These are phyloP conservation scores for Diadema setosum DNA, from an alignment of 35 echinoderm and acorn worm genomes.

Conservation along the genomic window DNA sequence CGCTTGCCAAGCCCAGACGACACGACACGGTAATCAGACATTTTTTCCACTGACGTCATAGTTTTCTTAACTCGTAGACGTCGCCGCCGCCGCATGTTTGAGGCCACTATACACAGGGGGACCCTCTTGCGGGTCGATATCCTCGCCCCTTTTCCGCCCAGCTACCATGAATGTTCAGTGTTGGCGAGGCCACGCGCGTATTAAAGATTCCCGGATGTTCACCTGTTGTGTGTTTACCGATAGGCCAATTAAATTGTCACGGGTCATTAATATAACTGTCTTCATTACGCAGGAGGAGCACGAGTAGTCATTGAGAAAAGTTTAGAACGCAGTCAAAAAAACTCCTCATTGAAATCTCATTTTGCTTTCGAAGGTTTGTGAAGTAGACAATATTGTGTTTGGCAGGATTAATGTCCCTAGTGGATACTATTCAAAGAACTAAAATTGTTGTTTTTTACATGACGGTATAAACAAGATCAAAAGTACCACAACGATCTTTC, in stretches of 20 bases:
- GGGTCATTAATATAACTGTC: constrained; percentile 4
- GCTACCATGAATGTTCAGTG: neutral
- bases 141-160: neutral
- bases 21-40: neutral
- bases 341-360: no score
- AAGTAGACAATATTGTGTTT: no score
- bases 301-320: no score
- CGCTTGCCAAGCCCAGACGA: no score
- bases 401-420: no score
- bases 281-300: neutral
- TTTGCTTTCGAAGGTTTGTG: no score
- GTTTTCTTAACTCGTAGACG: neutral
- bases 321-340: no score
- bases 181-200: neutral
- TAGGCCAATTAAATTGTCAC: constrained; percentile 1
- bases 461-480: no score
- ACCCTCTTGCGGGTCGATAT: neutral
- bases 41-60: no score
- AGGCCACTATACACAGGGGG: neutral
- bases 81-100: neutral
- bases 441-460: no score
- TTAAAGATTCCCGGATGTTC: neutral
- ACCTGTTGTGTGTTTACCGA: constrained; percentile 9
- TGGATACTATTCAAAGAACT: no score
- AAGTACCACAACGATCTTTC: no score